phyloP scores from a whole-genome alignment of 1,140 invertebrate species.

The Tetragonula clypearis region DNA sequence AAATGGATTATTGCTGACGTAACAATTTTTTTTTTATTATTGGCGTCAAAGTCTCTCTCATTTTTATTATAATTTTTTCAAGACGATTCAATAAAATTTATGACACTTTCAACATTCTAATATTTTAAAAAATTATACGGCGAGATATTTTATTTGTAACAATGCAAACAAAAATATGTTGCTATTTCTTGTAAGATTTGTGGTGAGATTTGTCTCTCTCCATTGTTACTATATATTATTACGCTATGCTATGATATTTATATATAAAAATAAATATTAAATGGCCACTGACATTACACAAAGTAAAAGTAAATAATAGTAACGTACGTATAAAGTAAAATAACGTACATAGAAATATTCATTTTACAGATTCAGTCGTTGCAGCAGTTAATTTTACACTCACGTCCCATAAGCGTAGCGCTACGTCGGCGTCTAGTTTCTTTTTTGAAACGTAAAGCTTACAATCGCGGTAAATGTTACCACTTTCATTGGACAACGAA shows the following conservation, averaged over 20 bases:
- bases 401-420: constrained; percentile 87
- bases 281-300: constrained; percentile 32
- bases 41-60: background rate
- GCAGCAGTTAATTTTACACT: constrained; percentile 83
- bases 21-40: background rate
- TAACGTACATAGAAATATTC: constrained; percentile 30
- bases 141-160: constrained; percentile 26
- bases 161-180: constrained; percentile 42
- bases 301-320: too few species aligned
- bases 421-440: constrained; percentile 83
- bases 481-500: constrained; percentile 84
- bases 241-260: constrained; percentile 36
- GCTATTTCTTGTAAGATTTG: constrained; percentile 13
- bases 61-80: background rate
- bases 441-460: constrained; percentile 85
- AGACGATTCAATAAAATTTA: constrained; percentile 32
- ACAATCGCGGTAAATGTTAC: constrained; percentile 89
- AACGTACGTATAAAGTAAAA: too few species aligned
- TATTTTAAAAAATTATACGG: constrained; percentile 32
- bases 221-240: background rate
- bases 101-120: constrained; percentile 3
- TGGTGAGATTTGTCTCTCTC: constrained; percentile 12
- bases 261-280: constrained; percentile 61
- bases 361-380: constrained; percentile 40
- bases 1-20: background rate